Evolutionary conservation across 1,140 invertebrate species (phyloP), one percentile per base, ranked within the genome.

Genomic region (Eriosoma lanigerum): DNA sequence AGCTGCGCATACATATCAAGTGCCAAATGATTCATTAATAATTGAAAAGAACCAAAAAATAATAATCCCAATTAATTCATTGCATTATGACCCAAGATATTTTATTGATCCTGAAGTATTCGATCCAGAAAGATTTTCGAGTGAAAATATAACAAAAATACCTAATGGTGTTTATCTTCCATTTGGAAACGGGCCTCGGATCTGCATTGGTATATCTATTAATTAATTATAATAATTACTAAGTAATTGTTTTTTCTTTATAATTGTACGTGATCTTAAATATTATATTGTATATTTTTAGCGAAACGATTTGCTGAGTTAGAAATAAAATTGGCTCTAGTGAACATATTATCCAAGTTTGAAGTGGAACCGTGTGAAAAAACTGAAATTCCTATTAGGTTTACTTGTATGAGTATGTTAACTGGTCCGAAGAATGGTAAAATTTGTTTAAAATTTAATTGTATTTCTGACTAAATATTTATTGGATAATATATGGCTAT

Each of bases 31-130:
- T 0, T 85, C 89, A 21, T 83, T 91, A n/a, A 84, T 85, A 0
- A 86, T 92, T 58, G 87, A 90, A 72, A 87, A 89, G 84, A 91
- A 89, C 1, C 91, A 87, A 0, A 82, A 87, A 2, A 84, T 93
- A 1, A 84, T 89, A 21, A 87, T 94, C 50, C 88, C 91, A 0
- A 86, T 89, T 1, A 86, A 89, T 56, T 88, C 88, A 2, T 85
- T 94, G 50, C 92, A 94, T 81, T 52, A 81, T 19, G 70, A 82
- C 82, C 85, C 85, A 8, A 84, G 87, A 50, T 83, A 86, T 81
- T 91, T 86, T 82, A 86, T 88, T 19, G 85, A 90, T 78, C 89
- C 90, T 5, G 86, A 90, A 29, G 83, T 73, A 13, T 91, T 89
- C 82, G 85, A 90, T 84, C 90, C 90, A 0, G 88, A 90, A 12